Percentiles rank a stretch among this genome's conserved stretches.
phyloP scores from a whole-genome alignment of 23 tunicate species.

The Botrylloides violaceus region DNA sequence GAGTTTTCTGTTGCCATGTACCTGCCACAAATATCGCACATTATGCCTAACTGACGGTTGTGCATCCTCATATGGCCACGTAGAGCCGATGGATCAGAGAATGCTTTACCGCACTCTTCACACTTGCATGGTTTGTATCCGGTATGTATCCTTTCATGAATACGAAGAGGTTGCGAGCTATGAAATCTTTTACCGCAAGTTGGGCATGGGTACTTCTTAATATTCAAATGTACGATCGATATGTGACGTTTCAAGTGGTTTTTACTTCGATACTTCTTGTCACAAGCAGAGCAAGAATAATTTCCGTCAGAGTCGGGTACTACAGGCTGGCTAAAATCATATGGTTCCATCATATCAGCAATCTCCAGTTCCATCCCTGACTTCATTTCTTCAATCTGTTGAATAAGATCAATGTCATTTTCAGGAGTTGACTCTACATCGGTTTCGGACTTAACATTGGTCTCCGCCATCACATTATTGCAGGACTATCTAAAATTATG shows the following conservation, averaged over 20 bases:
- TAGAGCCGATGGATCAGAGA: neutral
- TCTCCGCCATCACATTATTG: no score
- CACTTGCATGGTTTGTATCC: neutral
- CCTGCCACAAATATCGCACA: neutral
- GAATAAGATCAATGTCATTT: no score
- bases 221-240: neutral
- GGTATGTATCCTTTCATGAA: neutral
- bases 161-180: neutral
- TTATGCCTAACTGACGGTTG: neutral
- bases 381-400: no score
- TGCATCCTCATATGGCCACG: neutral
- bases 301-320: neutral
- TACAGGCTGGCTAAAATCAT: neutral
- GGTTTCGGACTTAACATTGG: no score
- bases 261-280: neutral
- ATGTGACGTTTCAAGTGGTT: neutral
- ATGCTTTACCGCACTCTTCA: neutral
- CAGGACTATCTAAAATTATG: no score
- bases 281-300: neutral
- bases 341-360: no score
- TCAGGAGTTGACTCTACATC: no score
- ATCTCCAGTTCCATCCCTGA: no score
- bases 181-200: neutral
- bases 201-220: neutral
- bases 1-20: neutral